Percentiles rank a stretch among this genome's conserved stretches.
Evolutionary conservation across 2,888 invertebrate species (phyloP).

Genomic region (Beris morrisii): DNA sequence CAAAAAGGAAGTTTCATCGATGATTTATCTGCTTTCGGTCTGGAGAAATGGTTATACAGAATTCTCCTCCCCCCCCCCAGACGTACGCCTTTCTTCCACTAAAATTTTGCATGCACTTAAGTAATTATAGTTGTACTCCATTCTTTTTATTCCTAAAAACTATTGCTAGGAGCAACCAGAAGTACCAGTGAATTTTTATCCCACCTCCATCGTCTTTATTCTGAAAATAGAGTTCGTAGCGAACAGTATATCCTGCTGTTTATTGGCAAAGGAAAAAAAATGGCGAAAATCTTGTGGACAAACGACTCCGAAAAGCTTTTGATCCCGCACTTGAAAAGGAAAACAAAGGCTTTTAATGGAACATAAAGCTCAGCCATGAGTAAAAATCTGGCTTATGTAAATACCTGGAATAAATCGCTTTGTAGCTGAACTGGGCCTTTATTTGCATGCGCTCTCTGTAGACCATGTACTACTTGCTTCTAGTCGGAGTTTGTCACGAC

Average conservation of each 20-base stretch:
- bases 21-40: too few species aligned
- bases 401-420: conserved; percentile 35
- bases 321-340: conserved; percentile 32
- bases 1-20: too few species aligned
- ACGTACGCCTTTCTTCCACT: too few species aligned
- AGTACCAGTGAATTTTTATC: background rate
- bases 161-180: too few species aligned
- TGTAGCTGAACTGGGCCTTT: conserved; percentile 29
- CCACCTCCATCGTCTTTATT: background rate
- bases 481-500: background rate
- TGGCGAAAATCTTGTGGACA: conserved; percentile 27
- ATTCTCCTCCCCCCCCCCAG: too few species aligned
- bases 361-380: conserved; percentile 37
- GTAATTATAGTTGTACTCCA: too few species aligned
- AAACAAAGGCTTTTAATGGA: conserved; percentile 36
- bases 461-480: background rate
- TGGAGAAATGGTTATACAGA: too few species aligned
- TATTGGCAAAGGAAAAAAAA: background rate
- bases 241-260: background rate
- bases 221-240: background rate
- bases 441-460: conserved; percentile 10
- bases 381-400: conserved; percentile 36
- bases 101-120: too few species aligned
- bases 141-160: too few species aligned
- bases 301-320: conserved; percentile 30